These are phyloP conservation scores for Aegypius monachus DNA, from an alignment of 2,113 vertebrate species.

Conservation along the genomic window DNA sequence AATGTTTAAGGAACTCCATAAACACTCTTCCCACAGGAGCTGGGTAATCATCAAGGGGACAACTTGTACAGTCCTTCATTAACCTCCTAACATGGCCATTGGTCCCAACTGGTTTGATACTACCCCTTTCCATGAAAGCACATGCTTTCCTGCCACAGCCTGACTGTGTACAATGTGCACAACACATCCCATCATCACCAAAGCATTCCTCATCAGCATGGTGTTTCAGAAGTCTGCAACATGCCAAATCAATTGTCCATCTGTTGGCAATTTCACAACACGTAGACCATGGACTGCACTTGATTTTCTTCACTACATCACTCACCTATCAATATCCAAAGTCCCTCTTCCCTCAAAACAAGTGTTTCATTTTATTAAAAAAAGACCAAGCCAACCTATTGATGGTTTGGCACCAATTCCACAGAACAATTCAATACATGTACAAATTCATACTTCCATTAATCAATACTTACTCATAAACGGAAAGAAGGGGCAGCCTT, in stretches of 20 bases:
- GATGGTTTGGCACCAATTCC: not conserved
- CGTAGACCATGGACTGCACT: not conserved
- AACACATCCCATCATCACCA: not conserved
- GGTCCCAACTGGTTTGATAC: not conserved
- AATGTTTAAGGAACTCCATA: not conserved
- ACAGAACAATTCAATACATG: not conserved
- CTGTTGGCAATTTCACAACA: not conserved
- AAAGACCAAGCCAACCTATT: not conserved
- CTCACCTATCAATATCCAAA: not conserved
- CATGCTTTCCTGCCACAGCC: not conserved
- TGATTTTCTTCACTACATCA: not conserved
- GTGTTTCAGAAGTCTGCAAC: not conserved
- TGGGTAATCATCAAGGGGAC: not conserved
- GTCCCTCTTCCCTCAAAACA: not conserved
- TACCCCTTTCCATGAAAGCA: not conserved
- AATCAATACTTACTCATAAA: slow-evolving; percentile 14
- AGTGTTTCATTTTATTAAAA: not conserved
- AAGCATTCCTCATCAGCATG: not conserved
- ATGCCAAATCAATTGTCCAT: not conserved
- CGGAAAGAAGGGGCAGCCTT: not conserved
- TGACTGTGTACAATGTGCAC: not conserved
- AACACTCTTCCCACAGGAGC: not conserved
- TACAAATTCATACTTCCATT: not conserved
- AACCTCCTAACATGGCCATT: fast-evolving
- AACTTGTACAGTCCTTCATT: not conserved